Conservation (phyloP, 2,113 vertebrate species). For the Chaetops frenatus region DNA sequence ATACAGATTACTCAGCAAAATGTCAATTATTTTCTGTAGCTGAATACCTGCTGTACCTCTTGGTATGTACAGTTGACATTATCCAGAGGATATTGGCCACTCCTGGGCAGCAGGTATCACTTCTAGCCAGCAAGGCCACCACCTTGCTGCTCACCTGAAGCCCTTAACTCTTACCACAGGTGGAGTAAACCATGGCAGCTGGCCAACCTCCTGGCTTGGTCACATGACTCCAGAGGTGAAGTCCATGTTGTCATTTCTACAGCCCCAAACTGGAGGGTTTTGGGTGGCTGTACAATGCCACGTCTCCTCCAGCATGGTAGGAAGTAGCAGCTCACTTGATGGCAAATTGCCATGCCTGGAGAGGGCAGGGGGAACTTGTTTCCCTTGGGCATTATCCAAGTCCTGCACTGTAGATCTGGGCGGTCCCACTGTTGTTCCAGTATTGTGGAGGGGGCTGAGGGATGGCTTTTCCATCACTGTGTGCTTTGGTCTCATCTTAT, state of each 20-base stretch:
- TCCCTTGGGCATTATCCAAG: not conserved
- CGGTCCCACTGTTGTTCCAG: not conserved
- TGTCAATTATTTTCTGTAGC: not conserved
- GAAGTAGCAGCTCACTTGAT: rapidly evolving
- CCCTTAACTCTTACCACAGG: not conserved
- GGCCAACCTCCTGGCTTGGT: rapidly evolving
- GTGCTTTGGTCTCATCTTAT: not conserved
- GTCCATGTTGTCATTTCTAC: not conserved
- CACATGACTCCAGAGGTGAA: not conserved
- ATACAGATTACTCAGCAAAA: not conserved
- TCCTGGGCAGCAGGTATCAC: not conserved
- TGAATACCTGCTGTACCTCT: not conserved
- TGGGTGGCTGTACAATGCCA: not conserved
- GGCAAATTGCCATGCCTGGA: not conserved
- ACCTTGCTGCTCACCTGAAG: not conserved
- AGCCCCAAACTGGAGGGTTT: rapidly evolving
- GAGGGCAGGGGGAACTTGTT: not conserved
- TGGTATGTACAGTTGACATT: not conserved
- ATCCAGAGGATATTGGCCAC: not conserved
- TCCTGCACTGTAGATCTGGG: not conserved
- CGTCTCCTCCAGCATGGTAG: not conserved
- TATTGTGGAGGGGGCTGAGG: not conserved
- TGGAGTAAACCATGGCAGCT: rapidly evolving
- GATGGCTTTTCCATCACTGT: not conserved
- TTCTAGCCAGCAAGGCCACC: not conserved